A percentile compares a stretch with the other conserved stretches of the same genome.
phyloP scores from a whole-genome alignment of 2,888 invertebrate genomes.

The Hypomecis atomaria region DNA sequence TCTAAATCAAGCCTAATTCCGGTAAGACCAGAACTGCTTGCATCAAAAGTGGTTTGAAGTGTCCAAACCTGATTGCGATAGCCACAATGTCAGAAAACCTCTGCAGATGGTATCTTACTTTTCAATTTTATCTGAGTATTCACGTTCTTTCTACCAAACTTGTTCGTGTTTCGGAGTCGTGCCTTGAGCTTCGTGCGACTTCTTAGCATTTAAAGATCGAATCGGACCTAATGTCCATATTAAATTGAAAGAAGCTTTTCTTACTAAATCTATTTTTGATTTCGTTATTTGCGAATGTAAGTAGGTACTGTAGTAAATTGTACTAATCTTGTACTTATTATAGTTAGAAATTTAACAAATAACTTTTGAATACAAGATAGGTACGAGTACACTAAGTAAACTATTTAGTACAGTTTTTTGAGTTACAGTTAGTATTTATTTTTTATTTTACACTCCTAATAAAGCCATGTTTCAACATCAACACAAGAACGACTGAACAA shows the following conservation, averaged over 20 bases:
- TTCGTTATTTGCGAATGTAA: background rate
- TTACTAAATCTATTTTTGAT: background rate
- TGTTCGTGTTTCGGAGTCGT: slow-evolving; percentile 55
- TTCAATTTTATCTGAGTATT: slow-evolving; percentile 39
- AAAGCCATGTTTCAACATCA: too few relatives aligned
- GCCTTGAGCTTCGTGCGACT: slow-evolving; percentile 51
- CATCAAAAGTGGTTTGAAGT: slow-evolving; percentile 2
- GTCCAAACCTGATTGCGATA: slow-evolving; percentile 20
- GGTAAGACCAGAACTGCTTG: slow-evolving; percentile 2
- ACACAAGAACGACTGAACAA: too few relatives aligned
- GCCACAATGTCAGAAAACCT: slow-evolving; percentile 16
- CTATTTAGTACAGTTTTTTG: too few relatives aligned
- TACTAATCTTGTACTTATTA: too few relatives aligned
- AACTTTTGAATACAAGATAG: too few relatives aligned
- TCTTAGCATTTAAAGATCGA: slow-evolving; percentile 51
- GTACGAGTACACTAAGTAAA: too few relatives aligned
- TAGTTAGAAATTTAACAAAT: too few relatives aligned
- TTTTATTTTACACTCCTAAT: too few relatives aligned
- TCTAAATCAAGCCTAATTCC: background rate
- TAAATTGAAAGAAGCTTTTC: background rate
- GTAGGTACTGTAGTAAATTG: too few relatives aligned
- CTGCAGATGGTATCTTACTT: slow-evolving; percentile 27
- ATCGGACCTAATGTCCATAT: background rate
- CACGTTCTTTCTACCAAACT: slow-evolving; percentile 41
- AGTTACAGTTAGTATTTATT: too few relatives aligned